Evolutionary conservation across 1,140 invertebrate genomes (phyloP).

Genomic region (Drosophila tropicalis): DNA sequence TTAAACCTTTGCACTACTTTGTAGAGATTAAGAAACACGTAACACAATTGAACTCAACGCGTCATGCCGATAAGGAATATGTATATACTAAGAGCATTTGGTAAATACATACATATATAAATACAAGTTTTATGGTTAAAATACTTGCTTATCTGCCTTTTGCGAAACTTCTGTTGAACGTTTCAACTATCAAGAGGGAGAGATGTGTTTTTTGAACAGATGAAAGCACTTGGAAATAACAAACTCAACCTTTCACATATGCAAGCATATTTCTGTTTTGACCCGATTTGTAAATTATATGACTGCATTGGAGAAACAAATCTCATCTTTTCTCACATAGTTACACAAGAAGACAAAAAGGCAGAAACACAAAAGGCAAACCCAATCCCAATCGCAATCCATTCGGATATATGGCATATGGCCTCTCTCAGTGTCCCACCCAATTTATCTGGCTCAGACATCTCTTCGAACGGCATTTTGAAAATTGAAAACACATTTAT

Average conservation of each 20-base stretch:
- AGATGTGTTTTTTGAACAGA: neutral
- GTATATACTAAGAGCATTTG: neutral
- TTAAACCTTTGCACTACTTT: neutral
- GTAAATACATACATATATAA: neutral
- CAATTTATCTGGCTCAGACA: constrained; percentile 17
- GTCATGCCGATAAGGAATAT: constrained; percentile 2
- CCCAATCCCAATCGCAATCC: neutral
- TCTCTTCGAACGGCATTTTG: constrained; percentile 17
- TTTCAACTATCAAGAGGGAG: neutral
- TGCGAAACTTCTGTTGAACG: neutral
- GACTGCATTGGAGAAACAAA: constrained; percentile 14
- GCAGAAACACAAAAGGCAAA: neutral
- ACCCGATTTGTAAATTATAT: constrained; percentile 4
- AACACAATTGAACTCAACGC: neutral
- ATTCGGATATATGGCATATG: neutral
- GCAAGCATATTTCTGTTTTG: neutral
- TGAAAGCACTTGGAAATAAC: neutral
- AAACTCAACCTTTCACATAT: neutral
- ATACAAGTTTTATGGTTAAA: neutral
- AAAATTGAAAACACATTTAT: constrained; percentile 63
- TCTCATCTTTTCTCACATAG: constrained; percentile 47
- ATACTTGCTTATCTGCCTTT: neutral
- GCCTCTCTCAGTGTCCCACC: neutral
- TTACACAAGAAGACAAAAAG: constrained; percentile 28
- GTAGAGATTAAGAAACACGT: neutral